A percentile compares a stretch with the other conserved stretches of the same genome.
phyloP scores from a whole-genome alignment of 2,797 vertebrate species.

The Garrulus glandarius region DNA sequence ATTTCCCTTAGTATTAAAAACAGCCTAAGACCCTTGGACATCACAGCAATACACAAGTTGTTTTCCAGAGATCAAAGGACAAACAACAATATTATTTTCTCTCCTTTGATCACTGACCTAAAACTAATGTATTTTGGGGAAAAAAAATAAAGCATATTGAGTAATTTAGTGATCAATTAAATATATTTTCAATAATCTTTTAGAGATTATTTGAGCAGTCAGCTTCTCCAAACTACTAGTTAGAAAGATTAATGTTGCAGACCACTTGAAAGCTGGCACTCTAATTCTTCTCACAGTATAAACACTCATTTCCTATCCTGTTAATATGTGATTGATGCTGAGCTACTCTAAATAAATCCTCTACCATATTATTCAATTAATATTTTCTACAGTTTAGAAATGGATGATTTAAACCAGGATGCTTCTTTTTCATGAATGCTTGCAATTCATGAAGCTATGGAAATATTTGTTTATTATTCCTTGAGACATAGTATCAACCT shows the following conservation, averaged over 20 bases:
- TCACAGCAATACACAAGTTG: background rate
- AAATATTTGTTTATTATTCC: background rate
- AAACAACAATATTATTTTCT: constrained; percentile 7
- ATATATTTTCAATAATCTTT: constrained; percentile 17
- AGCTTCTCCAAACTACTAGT: constrained; percentile 24
- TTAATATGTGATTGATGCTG: constrained; percentile 41
- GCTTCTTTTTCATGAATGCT: background rate
- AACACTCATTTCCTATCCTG: constrained; percentile 46
- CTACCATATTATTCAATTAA: background rate
- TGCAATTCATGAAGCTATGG: background rate
- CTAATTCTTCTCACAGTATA: constrained; percentile 42
- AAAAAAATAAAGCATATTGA: background rate
- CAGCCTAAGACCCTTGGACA: background rate
- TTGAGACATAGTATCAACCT: background rate
- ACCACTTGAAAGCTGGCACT: constrained; percentile 54
- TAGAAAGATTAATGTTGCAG: constrained; percentile 51
- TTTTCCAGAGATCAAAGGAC: constrained; percentile 29
- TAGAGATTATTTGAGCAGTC: constrained; percentile 7
- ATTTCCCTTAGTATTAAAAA: constrained; percentile 8
- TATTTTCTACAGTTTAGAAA: constrained; percentile 16
- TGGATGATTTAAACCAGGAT: background rate
- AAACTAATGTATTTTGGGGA: background rate
- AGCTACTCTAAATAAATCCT: constrained; percentile 53
- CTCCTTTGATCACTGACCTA: constrained; percentile 11
- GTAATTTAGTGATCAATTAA: constrained; percentile 36